Evolutionary conservation across 2,797 vertebrate genomes (phyloP).

Genomic region (Eulemur coronatus): DNA sequence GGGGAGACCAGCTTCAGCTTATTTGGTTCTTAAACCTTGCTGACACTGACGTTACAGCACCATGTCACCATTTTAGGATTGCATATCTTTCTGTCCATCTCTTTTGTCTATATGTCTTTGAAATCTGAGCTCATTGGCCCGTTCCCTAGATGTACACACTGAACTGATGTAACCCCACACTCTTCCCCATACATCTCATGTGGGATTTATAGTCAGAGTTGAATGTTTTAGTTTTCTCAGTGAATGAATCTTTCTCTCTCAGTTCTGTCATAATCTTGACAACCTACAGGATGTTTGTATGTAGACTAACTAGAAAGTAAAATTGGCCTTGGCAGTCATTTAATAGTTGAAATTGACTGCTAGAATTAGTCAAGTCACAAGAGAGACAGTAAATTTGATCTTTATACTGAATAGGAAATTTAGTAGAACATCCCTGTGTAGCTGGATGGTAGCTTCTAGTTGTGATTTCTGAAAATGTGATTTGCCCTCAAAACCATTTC

Average conservation of each 20-base stretch:
- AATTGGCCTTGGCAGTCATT: background rate
- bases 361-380: background rate
- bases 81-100: background rate
- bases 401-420: background rate
- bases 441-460: background rate
- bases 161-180: background rate
- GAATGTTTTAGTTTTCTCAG: constrained; percentile 40
- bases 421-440: background rate
- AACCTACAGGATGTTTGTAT: background rate
- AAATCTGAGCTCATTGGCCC: background rate
- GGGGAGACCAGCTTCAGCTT: background rate
- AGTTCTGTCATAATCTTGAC: background rate
- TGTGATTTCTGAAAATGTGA: constrained; percentile 34
- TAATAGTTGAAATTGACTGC: background rate
- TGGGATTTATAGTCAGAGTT: background rate
- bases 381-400: background rate
- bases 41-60: background rate
- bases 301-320: constrained; percentile 35
- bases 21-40: constrained; percentile 32
- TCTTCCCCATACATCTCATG: background rate
- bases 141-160: background rate
- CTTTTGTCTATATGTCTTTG: background rate
- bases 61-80: constrained; percentile 8
- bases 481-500: constrained; percentile 41
- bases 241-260: background rate